Conservation (phyloP, 2,113 vertebrate species). For the Tretioscincus oriximinensis region DNA sequence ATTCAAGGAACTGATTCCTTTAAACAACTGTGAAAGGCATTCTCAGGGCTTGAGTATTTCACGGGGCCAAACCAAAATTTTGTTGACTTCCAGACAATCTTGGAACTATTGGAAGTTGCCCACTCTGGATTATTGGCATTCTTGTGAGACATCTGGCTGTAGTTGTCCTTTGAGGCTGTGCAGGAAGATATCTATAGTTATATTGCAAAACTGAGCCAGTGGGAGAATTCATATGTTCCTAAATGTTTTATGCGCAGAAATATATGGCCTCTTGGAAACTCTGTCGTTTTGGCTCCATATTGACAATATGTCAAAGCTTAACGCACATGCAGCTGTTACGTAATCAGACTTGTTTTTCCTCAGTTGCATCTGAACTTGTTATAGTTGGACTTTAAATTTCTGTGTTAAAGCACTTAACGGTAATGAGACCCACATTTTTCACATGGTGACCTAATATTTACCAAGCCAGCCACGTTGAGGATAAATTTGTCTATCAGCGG, state of each 20-base stretch:
- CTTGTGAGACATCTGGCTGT: conserved; percentile 11
- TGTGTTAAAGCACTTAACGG: neutral
- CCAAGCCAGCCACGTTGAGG: conserved; percentile 41
- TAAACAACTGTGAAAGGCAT: neutral
- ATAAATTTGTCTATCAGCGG: conserved; percentile 32
- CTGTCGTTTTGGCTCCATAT: conserved; percentile 6
- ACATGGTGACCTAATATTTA: conserved; percentile 37
- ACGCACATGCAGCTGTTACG: conserved; percentile 3
- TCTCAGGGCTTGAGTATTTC: neutral
- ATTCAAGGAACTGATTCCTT: neutral
- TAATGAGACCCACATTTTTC: conserved; percentile 47
- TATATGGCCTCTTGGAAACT: conserved; percentile 3
- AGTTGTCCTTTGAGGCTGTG: conserved; percentile 11
- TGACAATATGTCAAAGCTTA: fast-evolving
- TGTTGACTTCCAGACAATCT: neutral
- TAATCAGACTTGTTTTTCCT: neutral
- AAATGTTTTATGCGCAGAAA: conserved; percentile 24
- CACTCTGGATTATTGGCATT: conserved; percentile 13
- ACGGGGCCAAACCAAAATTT: neutral
- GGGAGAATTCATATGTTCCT: conserved; percentile 26
- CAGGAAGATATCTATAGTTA: neutral
- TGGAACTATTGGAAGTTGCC: neutral
- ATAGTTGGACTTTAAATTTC: neutral
- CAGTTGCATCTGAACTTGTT: neutral
- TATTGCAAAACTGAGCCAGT: conserved; percentile 12